These are phyloP conservation scores for Sinhomidia bicolor DNA, from an alignment of 2,888 invertebrate species.

Conservation along the genomic window DNA sequence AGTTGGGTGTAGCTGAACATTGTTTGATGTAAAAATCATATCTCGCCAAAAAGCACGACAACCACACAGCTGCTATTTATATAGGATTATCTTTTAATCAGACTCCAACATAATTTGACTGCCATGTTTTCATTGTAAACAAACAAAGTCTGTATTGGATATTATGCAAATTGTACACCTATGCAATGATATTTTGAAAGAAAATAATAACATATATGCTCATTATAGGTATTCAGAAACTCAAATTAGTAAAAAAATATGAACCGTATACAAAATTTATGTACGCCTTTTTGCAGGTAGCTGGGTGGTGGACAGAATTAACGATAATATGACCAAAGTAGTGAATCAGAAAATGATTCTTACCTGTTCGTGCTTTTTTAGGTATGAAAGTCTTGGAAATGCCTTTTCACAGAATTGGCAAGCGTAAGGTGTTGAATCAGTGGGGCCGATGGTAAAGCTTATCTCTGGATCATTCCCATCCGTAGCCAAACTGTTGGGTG, in stretches of 20 bases:
- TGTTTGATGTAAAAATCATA: conserved; percentile 25
- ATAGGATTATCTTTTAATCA: conserved; percentile 30
- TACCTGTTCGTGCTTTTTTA: conserved; percentile 97
- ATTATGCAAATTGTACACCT: too few species aligned
- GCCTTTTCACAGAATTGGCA: conserved; percentile 96
- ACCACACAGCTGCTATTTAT: background rate
- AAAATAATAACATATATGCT: too few species aligned
- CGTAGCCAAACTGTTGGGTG: conserved; percentile 84
- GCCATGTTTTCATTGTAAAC: background rate
- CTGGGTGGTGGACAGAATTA: too few species aligned
- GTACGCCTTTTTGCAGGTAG: too few species aligned
- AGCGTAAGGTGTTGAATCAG: conserved; percentile 91
- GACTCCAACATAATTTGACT: conserved; percentile 15
- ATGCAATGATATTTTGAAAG: too few species aligned
- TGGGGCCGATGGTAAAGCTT: conserved; percentile 86
- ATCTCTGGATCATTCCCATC: conserved; percentile 86
- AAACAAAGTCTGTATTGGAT: too few species aligned
- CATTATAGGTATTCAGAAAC: too few species aligned
- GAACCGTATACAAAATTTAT: too few species aligned
- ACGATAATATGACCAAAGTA: too few species aligned
- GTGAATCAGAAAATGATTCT: too few species aligned
- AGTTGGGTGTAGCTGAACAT: conserved; percentile 28
- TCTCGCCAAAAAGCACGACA: background rate
- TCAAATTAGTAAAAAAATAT: too few species aligned
- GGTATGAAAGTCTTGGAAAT: conserved; percentile 91